Base-by-base conservation (phyloP, 2,888 invertebrate genomes). In the Troglohyphantes excavatus region DNA sequence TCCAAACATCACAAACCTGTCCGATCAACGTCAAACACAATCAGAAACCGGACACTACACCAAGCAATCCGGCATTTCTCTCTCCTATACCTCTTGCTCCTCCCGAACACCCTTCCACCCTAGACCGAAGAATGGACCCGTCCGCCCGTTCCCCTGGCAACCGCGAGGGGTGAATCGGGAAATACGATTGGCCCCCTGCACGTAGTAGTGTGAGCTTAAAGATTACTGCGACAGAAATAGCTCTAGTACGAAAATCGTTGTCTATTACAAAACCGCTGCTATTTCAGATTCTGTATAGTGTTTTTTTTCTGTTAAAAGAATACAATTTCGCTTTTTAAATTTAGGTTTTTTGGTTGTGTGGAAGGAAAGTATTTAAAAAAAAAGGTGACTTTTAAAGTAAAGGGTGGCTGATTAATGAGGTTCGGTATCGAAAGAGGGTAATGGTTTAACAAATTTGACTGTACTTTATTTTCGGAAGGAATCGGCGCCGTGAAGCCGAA, bases 191-290 rank as follows among this genome's bases (percentile, higher is more conserved):
- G 82, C 61, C 76, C 76, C 68, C 27, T 59, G 88, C 82, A 89
- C 82, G 76, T 82, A 89, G 82, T 82, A 88, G 67, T 82, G 82
- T 68, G 68, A 89, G 88, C 82, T 82, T 82, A 82, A 88, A 89
- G 88, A 89, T 89, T 89, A 83, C 82, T 82, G 76, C 75, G 82
- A 82, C 88, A 89, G 82, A 89, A 89, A 89, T 82, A 82, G 87
- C 87, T 81, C 81, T 61, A 81, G 75, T 81, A 81, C 65, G 67
- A 81, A 88, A 78, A 79, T 26, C 65, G 53, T 73, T 39, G 72
- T 65, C 78, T 43, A 70, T 79, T 87, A 79, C 72, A 87, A 87
- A 87, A 79, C 86, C 65, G 46, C 73, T 67, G 68, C 85, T 85
- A 85, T 76, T 78, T 78, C 43, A 26, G 33, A 46, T 63, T 26